These are phyloP conservation scores for Aelia acuminata DNA, from an alignment of 2,888 invertebrate species.

Conservation along the genomic window DNA sequence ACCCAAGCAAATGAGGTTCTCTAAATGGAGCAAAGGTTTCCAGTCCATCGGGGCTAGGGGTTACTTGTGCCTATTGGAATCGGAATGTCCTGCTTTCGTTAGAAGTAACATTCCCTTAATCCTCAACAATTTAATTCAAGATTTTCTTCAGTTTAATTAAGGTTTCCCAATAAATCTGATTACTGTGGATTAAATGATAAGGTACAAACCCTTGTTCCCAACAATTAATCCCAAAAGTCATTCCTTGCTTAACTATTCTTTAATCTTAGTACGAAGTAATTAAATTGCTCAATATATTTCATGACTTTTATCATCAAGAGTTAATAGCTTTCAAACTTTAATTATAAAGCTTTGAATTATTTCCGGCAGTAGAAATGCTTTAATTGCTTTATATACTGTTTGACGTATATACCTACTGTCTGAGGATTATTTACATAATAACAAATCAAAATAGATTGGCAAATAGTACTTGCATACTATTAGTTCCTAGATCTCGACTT, in stretches of 20 bases:
- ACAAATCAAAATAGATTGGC: too few species aligned
- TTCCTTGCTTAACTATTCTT: background rate
- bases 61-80: constrained; percentile 36
- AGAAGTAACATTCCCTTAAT: background rate
- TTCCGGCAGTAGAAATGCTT: too few species aligned
- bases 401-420: too few species aligned
- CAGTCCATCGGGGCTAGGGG: background rate
- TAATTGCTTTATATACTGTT: too few species aligned
- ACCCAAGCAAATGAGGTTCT: constrained; percentile 23
- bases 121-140: constrained; percentile 17
- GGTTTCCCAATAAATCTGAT: constrained; percentile 14
- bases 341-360: too few species aligned
- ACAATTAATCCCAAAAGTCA: background rate
- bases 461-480: too few species aligned
- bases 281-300: too few species aligned
- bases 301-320: too few species aligned
- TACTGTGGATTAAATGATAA: constrained; percentile 5
- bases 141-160: constrained; percentile 43
- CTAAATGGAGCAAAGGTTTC: background rate
- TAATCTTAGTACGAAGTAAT: too few species aligned
- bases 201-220: background rate
- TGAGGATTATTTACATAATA: too few species aligned
- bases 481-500: too few species aligned
- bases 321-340: too few species aligned
- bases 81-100: constrained; percentile 9